Evolutionary conservation across 1,140 invertebrate species (phyloP).

Genomic region (Portunus trituberculatus): DNA sequence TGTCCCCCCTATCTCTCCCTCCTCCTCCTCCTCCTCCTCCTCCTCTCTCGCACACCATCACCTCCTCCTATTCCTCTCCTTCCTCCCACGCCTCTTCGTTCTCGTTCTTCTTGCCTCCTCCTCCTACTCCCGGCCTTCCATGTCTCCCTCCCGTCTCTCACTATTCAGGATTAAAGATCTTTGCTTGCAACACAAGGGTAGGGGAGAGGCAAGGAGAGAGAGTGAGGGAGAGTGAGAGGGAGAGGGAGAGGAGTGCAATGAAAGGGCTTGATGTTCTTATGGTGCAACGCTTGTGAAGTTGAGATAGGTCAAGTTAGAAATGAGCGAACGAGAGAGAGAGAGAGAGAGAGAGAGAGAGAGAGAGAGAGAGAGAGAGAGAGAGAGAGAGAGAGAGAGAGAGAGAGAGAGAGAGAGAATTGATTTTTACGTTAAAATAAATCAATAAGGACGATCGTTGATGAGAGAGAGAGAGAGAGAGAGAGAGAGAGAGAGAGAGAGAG

Average conservation of each 20-base stretch:
- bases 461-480: constrained; percentile 43
- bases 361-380: constrained; percentile 62
- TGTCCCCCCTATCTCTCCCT: not conserved
- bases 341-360: constrained; percentile 52
- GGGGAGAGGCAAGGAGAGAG: not conserved
- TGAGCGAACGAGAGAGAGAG: constrained; percentile 8
- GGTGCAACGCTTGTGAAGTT: not conserved
- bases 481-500: constrained; percentile 57
- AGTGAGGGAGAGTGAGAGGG: not conserved
- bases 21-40: not conserved
- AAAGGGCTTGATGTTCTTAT: not conserved
- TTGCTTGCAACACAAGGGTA: constrained; percentile 40
- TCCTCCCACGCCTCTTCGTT: not conserved
- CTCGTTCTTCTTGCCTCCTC: not conserved
- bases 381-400: constrained; percentile 56
- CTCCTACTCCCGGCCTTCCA: not conserved
- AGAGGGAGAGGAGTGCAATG: not conserved
- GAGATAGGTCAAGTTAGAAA: not conserved
- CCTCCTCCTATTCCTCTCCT: not conserved
- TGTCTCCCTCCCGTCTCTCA: not conserved
- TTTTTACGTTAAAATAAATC: constrained; percentile 11
- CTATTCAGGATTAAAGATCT: constrained; percentile 43
- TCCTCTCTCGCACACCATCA: not conserved
- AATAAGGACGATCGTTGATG: not conserved
- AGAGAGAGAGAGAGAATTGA: constrained; percentile 47